phyloP scores from a whole-genome alignment of 1,140 invertebrate species.

The Ceratoteleas bidentatus region DNA sequence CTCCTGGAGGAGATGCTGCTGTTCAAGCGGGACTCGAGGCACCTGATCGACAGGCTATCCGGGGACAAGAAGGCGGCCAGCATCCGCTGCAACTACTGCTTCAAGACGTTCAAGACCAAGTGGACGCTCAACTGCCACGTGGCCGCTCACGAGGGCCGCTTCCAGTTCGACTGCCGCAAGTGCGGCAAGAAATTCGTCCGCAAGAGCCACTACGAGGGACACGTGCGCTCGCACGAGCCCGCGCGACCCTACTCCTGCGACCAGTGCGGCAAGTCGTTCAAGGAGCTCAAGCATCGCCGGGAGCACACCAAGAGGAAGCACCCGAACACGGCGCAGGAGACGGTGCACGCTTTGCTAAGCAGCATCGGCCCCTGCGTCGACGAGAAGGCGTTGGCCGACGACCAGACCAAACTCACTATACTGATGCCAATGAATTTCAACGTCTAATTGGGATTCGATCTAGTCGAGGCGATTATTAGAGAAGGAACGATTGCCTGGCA shows the following conservation, averaged over 20 bases:
- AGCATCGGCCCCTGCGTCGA: constrained; percentile 75
- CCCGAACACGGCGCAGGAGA: constrained; percentile 69
- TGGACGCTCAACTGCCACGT: constrained; percentile 80
- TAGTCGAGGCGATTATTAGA: constrained; percentile 18
- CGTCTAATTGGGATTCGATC: constrained; percentile 63
- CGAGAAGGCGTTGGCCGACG: constrained; percentile 71
- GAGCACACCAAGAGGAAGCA: constrained; percentile 79
- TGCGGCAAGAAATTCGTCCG: constrained; percentile 80
- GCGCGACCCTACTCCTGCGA: constrained; percentile 78
- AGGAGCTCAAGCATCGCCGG: constrained; percentile 78
- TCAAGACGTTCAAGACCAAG: constrained; percentile 80
- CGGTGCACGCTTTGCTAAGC: constrained; percentile 75
- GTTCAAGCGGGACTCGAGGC: constrained; percentile 70
- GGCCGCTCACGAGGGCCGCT: constrained; percentile 78
- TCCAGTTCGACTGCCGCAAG: constrained; percentile 77
- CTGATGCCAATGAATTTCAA: constrained; percentile 79
- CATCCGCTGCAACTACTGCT: constrained; percentile 78
- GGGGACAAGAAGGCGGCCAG: constrained; percentile 25
- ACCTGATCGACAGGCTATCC: constrained; percentile 29
- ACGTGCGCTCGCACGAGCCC: constrained; percentile 77
- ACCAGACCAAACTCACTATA: constrained; percentile 77
- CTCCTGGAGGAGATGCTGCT: constrained; percentile 77
- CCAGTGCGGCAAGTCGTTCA: constrained; percentile 78
- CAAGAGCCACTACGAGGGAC: constrained; percentile 79
- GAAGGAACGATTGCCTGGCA: not conserved